Percentiles rank a stretch among this genome's conserved stretches.
These are phyloP conservation scores for Drepana falcataria DNA, from an alignment of 2,888 invertebrate genomes.

Conservation along the genomic window DNA sequence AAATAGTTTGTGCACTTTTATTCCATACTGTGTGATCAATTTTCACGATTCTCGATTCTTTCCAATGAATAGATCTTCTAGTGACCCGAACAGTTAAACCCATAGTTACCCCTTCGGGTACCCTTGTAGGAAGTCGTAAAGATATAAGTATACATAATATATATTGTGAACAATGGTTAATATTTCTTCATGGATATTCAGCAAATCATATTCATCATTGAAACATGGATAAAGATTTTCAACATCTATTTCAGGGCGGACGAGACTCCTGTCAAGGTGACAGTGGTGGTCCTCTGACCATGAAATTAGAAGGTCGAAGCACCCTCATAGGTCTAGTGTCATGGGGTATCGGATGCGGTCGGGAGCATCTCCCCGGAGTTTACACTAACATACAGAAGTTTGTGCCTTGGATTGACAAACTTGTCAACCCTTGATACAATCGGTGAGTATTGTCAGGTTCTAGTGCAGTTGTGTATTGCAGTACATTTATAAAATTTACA, in stretches of 20 bases:
- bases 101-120: too few relatives aligned
- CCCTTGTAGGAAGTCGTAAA: too few relatives aligned
- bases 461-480: not conserved
- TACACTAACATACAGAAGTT: slow-evolving; percentile 96
- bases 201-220: too few relatives aligned
- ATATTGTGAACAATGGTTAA: too few relatives aligned
- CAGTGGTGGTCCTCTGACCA: slow-evolving; percentile 93
- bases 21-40: too few relatives aligned
- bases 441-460: slow-evolving; percentile 1
- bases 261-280: slow-evolving; percentile 87
- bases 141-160: too few relatives aligned
- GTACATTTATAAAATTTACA: not conserved
- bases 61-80: too few relatives aligned
- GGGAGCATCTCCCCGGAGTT: slow-evolving; percentile 93
- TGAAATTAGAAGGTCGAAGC: slow-evolving; percentile 90
- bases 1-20: too few relatives aligned
- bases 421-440: slow-evolving; percentile 71
- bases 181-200: too few relatives aligned
- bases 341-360: slow-evolving; percentile 95
- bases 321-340: slow-evolving; percentile 93
- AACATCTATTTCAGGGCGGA: slow-evolving; percentile 73
- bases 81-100: too few relatives aligned
- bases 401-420: slow-evolving; percentile 93
- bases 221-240: too few relatives aligned
- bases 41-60: too few relatives aligned